Conservation (phyloP, 1,140 invertebrate genomes). For the Zaprionus taronus region DNA sequence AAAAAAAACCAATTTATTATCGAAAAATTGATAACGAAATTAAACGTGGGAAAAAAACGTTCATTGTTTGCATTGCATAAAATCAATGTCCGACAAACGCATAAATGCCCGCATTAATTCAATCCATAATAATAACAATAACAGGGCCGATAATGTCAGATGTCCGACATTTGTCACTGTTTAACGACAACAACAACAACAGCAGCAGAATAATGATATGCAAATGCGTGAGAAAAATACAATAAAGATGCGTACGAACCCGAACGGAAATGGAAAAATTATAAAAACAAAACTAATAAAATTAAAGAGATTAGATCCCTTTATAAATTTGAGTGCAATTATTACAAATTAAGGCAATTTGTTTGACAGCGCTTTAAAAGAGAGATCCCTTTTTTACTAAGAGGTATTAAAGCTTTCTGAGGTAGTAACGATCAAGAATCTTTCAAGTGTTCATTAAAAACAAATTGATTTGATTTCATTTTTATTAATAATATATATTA, state of each 20-base stretch:
- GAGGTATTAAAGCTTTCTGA: not conserved
- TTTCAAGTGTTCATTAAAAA: too few species aligned
- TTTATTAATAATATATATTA: too few species aligned
- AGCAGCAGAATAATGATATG: constrained; percentile 41
- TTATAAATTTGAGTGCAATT: constrained; percentile 34
- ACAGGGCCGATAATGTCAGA: constrained; percentile 53
- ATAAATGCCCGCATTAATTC: constrained; percentile 53
- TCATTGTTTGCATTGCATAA: not conserved
- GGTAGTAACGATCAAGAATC: too few species aligned
- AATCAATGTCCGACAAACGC: constrained; percentile 37
- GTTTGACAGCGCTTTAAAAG: not conserved
- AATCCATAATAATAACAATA: constrained; percentile 58
- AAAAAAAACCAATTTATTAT: constrained; percentile 13
- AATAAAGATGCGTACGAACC: constrained; percentile 15
- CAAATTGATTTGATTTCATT: too few species aligned
- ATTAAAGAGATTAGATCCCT: constrained; percentile 66
- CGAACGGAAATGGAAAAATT: constrained; percentile 37
- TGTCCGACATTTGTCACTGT: constrained; percentile 59
- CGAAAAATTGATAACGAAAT: not conserved
- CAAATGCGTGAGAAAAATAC: constrained; percentile 45
- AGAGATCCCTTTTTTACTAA: not conserved
- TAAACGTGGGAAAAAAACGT: not conserved
- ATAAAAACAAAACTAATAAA: constrained; percentile 62
- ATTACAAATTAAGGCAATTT: constrained; percentile 37
- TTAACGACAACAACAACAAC: constrained; percentile 39